These are phyloP conservation scores for Austrofundulus limnaeus DNA, from an alignment of 2,113 vertebrate genomes.

Conservation along the genomic window DNA sequence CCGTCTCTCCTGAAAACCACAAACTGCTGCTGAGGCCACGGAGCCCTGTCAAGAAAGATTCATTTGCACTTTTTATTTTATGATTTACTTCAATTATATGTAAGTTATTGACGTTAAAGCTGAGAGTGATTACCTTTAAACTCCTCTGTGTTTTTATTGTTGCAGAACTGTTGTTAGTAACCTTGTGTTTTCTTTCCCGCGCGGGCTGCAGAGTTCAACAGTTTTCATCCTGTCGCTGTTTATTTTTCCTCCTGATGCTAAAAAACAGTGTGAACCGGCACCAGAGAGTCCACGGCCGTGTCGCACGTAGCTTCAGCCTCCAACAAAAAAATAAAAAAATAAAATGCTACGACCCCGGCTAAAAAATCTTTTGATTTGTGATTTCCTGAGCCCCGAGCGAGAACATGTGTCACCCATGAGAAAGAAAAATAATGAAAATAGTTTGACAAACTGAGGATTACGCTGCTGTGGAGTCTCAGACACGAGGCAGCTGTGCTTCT, in stretches of 20 bases:
- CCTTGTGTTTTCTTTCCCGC: not conserved
- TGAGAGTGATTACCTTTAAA: not conserved
- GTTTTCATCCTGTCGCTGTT: not conserved
- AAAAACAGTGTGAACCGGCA: not conserved
- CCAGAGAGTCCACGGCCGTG: not conserved
- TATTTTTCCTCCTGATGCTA: not conserved
- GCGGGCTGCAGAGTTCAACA: not conserved
- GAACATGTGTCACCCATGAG: constrained; percentile 16
- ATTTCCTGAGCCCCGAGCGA: constrained; percentile 43
- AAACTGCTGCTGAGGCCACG: constrained; percentile 17
- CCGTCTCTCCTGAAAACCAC: constrained; percentile 16
- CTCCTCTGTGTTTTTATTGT: not conserved
- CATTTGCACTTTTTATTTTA: not conserved
- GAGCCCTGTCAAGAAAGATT: not conserved
- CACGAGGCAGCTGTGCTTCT: constrained; percentile 22
- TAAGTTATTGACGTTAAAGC: not conserved
- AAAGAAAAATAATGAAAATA: constrained; percentile 38
- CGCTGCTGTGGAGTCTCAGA: not conserved
- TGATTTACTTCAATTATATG: not conserved
- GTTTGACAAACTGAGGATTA: constrained; percentile 20
- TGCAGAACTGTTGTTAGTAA: not conserved
- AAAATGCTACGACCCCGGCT: constrained; percentile 9
- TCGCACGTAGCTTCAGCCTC: not conserved
- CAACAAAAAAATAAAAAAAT: too few relatives aligned
- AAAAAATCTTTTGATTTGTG: constrained; percentile 43